Evolutionary conservation across 2,888 invertebrate genomes (phyloP).

Genomic region (Dexiosoma caninum): DNA sequence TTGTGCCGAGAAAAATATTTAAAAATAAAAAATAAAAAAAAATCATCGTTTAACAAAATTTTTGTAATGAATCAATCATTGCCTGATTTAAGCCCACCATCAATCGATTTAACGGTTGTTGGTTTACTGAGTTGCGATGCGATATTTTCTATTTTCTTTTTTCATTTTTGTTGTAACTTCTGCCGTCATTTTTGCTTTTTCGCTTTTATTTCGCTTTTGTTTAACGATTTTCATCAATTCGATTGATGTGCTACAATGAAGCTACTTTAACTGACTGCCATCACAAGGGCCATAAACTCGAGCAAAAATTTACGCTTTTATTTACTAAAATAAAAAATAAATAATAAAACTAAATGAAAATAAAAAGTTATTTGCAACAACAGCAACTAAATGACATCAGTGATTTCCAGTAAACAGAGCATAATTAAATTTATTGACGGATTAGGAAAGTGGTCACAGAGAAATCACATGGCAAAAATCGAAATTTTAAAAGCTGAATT

Average conservation of each 20-base stretch:
- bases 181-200: neutral
- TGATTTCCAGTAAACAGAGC: slow-evolving; percentile 36
- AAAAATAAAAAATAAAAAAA: slow-evolving; percentile 3
- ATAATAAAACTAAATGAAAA: too few species aligned
- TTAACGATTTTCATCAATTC: slow-evolving; percentile 47
- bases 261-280: slow-evolving; percentile 44
- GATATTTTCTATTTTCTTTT: slow-evolving; percentile 25
- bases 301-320: neutral
- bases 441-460: neutral
- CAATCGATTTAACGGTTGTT: slow-evolving; percentile 63
- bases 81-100: slow-evolving; percentile 62
- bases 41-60: slow-evolving; percentile 28
- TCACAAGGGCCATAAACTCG: slow-evolving; percentile 49
- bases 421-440: neutral
- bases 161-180: too few species aligned
- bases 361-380: slow-evolving; percentile 1
- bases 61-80: slow-evolving; percentile 63
- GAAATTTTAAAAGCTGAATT: too few species aligned
- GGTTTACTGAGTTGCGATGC: slow-evolving; percentile 57
- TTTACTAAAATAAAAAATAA: too few species aligned
- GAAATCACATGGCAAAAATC: neutral
- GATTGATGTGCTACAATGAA: slow-evolving; percentile 41
- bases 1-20: neutral
- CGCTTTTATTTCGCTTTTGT: slow-evolving; percentile 14
- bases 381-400: slow-evolving; percentile 51